Evolutionary conservation across 2,888 invertebrate species (phyloP).

Genomic region (Apodemia zela): DNA sequence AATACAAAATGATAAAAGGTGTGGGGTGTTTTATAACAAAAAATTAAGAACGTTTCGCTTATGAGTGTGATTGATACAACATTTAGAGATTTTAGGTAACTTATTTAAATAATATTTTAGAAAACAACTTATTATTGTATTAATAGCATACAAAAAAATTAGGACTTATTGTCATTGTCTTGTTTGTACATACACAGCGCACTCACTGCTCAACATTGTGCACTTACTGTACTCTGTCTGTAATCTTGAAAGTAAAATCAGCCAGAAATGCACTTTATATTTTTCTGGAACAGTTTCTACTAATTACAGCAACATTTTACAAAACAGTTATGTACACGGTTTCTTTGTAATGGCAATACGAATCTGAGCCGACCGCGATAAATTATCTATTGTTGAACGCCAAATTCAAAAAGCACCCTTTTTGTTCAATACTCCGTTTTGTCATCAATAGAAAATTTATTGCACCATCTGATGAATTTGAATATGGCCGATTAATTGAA

Average conservation of each 20-base stretch:
- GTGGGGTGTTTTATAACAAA: not conserved
- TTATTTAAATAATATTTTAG: too few species aligned
- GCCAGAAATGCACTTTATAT: too few species aligned
- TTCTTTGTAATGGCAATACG: conserved; percentile 52
- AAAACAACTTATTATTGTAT: too few species aligned
- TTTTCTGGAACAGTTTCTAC: too few species aligned
- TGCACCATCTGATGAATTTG: conserved; percentile 68
- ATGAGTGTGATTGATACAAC: not conserved
- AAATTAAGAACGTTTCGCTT: not conserved
- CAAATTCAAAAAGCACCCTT: conserved; percentile 72
- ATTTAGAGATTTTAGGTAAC: too few species aligned
- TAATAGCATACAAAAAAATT: too few species aligned
- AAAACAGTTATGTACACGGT: conserved; percentile 24
- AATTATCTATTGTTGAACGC: conserved; percentile 73
- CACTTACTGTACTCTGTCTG: too few species aligned
- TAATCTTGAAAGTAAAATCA: too few species aligned
- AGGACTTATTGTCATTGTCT: too few species aligned
- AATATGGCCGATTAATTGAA: conserved; percentile 64
- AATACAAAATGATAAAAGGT: conserved; percentile 2
- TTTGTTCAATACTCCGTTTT: conserved; percentile 77
- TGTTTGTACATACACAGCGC: too few species aligned
- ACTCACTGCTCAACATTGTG: too few species aligned
- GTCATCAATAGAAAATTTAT: conserved; percentile 77
- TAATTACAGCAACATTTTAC: too few species aligned
- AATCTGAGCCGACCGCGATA: conserved; percentile 65